phyloP scores from a whole-genome alignment of 2,797 vertebrate genomes.

The Acanthurus lineatus region DNA sequence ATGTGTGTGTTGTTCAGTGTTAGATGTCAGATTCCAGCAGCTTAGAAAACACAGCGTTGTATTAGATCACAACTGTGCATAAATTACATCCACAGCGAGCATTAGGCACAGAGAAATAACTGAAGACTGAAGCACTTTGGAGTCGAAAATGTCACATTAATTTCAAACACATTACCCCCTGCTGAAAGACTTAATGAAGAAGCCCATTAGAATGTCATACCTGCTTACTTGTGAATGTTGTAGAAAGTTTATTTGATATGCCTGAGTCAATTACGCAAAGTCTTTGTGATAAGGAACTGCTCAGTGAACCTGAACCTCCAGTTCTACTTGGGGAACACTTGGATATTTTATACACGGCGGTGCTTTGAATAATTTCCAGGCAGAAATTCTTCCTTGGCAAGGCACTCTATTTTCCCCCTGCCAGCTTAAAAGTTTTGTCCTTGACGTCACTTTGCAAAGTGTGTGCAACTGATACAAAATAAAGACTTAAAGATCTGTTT shows the following conservation, averaged over 20 bases:
- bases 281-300: conserved; percentile 90
- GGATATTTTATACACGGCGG: conserved; percentile 84
- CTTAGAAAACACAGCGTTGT: conserved; percentile 84
- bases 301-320: conserved; percentile 84
- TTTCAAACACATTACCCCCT: conserved; percentile 89
- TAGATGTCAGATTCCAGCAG: conserved; percentile 83
- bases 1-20: conserved; percentile 84
- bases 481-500: conserved; percentile 58
- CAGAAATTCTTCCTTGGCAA: conserved; percentile 80
- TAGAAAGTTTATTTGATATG: conserved; percentile 91
- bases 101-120: conserved; percentile 71
- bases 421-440: conserved; percentile 85
- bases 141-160: conserved; percentile 91
- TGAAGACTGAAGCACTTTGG: conserved; percentile 86
- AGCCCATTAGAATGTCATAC: conserved; percentile 93
- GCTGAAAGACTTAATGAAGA: conserved; percentile 90
- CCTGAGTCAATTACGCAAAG: conserved; percentile 92
- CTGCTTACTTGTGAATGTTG: conserved; percentile 91
- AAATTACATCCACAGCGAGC: conserved; percentile 86
- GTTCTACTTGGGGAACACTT: conserved; percentile 85
- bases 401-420: conserved; percentile 83
- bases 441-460: conserved; percentile 89
- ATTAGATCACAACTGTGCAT: conserved; percentile 86
- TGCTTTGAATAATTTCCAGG: conserved; percentile 90
- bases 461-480: conserved; percentile 71